These are phyloP conservation scores for Odontomyia ornata DNA, from an alignment of 2,888 invertebrate species.

Conservation along the genomic window DNA sequence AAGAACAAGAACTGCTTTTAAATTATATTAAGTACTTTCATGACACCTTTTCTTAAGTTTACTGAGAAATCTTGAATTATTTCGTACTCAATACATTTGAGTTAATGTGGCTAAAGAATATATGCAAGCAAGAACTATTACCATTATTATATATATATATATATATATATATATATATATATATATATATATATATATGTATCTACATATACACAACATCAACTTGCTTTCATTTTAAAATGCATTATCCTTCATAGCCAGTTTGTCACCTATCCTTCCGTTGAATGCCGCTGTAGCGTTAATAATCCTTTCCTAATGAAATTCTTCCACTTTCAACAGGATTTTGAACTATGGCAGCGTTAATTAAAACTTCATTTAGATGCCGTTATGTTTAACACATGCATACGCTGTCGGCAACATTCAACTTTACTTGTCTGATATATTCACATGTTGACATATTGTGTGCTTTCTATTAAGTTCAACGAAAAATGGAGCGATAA, in stretches of 20 bases:
- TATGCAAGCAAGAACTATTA: too few relatives aligned
- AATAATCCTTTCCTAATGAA: slow-evolving; percentile 33
- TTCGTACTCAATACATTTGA: too few relatives aligned
- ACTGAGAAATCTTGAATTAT: too few relatives aligned
- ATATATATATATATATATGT: too few relatives aligned
- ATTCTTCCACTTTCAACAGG: slow-evolving; percentile 17
- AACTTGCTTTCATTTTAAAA: too few relatives aligned
- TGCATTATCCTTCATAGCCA: neutral
- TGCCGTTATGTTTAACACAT: neutral
- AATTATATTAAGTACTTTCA: too few relatives aligned
- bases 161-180: too few relatives aligned
- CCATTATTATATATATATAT: too few relatives aligned
- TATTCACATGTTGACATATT: neutral
- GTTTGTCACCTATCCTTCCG: neutral
- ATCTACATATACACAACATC: too few relatives aligned
- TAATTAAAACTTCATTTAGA: slow-evolving; percentile 38
- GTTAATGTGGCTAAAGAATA: too few relatives aligned
- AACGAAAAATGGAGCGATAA: neutral
- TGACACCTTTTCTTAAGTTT: too few relatives aligned
- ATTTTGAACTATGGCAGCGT: slow-evolving; percentile 37
- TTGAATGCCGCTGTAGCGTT: slow-evolving; percentile 4
- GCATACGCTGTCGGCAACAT: neutral
- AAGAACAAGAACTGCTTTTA: too few relatives aligned
- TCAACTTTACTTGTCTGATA: neutral
- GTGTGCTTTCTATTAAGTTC: neutral